These are phyloP conservation scores for Perognathus longimembris DNA, from an alignment of 2,113 vertebrate species.

Conservation along the genomic window DNA sequence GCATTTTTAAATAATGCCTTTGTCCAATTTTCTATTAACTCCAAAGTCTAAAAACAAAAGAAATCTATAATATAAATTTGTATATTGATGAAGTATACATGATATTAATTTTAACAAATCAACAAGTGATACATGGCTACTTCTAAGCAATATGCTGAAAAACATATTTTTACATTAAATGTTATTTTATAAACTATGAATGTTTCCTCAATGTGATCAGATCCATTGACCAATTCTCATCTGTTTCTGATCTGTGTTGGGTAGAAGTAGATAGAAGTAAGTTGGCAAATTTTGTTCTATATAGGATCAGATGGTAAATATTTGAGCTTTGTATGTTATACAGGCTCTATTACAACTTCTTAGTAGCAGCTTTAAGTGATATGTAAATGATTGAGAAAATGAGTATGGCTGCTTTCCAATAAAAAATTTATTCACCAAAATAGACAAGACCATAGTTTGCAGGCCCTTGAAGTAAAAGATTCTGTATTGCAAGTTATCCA, in stretches of 20 bases:
- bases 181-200: neutral
- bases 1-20: constrained; percentile 1
- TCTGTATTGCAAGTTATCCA: constrained; percentile 14
- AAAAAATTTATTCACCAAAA: constrained; percentile 38
- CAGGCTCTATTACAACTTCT: neutral
- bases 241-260: neutral
- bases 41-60: constrained; percentile 12
- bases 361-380: constrained; percentile 3
- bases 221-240: neutral
- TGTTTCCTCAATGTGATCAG: neutral
- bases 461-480: constrained; percentile 10
- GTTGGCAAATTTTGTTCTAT: neutral
- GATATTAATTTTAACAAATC: constrained; percentile 24
- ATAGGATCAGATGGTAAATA: neutral
- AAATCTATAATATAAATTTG: constrained; percentile 25
- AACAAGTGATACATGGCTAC: neutral
- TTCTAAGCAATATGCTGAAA: constrained; percentile 36
- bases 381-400: constrained; percentile 14
- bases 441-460: neutral
- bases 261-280: neutral
- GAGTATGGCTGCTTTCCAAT: neutral
- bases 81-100: neutral
- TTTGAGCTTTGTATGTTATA: constrained; percentile 9
- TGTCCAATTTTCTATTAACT: constrained; percentile 3
- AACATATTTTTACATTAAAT: constrained; percentile 33